A percentile compares a stretch with the other conserved stretches of the same genome.
Conservation (phyloP, 2,888 invertebrate species). For the Mantis religiosa region DNA sequence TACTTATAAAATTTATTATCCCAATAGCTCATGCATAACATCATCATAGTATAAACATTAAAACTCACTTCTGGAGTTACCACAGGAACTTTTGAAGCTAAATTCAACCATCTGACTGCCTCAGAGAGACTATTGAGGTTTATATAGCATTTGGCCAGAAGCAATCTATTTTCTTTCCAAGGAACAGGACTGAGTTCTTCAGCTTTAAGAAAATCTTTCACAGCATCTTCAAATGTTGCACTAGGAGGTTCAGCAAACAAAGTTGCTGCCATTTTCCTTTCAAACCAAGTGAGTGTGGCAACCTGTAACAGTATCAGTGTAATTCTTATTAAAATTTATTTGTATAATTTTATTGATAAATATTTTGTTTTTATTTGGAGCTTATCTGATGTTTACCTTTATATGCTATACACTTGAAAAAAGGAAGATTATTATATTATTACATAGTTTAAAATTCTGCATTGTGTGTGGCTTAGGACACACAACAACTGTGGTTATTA, state of each 20-base stretch:
- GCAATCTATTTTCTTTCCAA: constrained; percentile 56
- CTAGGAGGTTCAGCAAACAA: constrained; percentile 61
- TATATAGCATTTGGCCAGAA: constrained; percentile 55
- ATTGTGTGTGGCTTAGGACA: too few species aligned
- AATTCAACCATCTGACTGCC: constrained; percentile 50
- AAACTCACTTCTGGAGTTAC: constrained; percentile 37
- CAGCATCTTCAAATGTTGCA: constrained; percentile 59
- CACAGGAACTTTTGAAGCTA: constrained; percentile 36
- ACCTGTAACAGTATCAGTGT: constrained; percentile 41
- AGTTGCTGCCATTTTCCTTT: constrained; percentile 60
- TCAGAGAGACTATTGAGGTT: constrained; percentile 47
- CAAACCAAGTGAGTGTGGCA: constrained; percentile 59
- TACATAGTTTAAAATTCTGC: too few species aligned
- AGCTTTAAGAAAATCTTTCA: constrained; percentile 52
- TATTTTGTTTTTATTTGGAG: too few species aligned
- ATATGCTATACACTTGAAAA: too few species aligned
- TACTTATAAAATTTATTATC: too few species aligned
- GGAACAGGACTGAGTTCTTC: constrained; percentile 50
- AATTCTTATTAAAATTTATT: too few species aligned
- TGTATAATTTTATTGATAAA: too few species aligned
- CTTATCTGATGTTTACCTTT: too few species aligned
- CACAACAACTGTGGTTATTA: too few species aligned
- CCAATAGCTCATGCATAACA: too few species aligned
- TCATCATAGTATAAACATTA: background rate
- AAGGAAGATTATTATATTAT: too few species aligned